phyloP scores from a whole-genome alignment of 2,797 vertebrate genomes.

The Sebastes taczanowskii region DNA sequence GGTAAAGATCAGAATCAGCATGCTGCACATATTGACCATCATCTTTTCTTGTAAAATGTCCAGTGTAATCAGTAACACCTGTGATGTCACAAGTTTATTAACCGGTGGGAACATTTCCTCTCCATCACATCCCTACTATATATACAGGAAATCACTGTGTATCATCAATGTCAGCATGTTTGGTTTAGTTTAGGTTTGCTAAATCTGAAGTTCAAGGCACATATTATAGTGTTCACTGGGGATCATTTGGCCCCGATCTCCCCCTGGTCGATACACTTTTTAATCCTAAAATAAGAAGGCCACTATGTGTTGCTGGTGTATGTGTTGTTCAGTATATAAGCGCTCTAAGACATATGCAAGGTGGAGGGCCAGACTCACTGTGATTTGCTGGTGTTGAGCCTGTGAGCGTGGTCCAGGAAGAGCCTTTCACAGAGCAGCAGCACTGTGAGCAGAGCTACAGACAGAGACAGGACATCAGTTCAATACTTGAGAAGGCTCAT shows the following conservation, averaged over 20 bases:
- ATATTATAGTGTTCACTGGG: neutral
- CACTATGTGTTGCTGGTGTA: neutral
- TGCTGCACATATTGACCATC: too few species aligned
- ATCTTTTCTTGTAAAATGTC: too few species aligned
- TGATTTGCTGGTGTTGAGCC: slow-evolving; percentile 88
- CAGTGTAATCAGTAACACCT: too few species aligned
- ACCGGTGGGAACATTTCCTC: too few species aligned
- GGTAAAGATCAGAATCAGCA: too few species aligned
- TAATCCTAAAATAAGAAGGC: neutral
- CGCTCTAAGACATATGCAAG: neutral
- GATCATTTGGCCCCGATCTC: neutral
- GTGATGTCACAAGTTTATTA: too few species aligned
- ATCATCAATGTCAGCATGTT: neutral
- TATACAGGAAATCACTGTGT: neutral
- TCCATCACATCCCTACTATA: too few species aligned
- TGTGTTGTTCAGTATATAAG: neutral
- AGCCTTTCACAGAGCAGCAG: slow-evolving; percentile 92
- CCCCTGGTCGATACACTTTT: neutral
- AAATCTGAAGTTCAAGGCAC: neutral
- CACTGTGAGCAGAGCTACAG: slow-evolving; percentile 89
- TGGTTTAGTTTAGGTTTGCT: neutral
- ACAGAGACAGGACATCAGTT: neutral
- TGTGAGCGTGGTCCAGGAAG: slow-evolving; percentile 90
- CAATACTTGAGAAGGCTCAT: neutral
- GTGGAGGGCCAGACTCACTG: slow-evolving; percentile 83